A percentile compares a stretch with the other conserved stretches of the same genome.
These are phyloP conservation scores for Brachionus rotundiformis DNA, from an alignment of 1,140 invertebrate species.

Conservation along the genomic window DNA sequence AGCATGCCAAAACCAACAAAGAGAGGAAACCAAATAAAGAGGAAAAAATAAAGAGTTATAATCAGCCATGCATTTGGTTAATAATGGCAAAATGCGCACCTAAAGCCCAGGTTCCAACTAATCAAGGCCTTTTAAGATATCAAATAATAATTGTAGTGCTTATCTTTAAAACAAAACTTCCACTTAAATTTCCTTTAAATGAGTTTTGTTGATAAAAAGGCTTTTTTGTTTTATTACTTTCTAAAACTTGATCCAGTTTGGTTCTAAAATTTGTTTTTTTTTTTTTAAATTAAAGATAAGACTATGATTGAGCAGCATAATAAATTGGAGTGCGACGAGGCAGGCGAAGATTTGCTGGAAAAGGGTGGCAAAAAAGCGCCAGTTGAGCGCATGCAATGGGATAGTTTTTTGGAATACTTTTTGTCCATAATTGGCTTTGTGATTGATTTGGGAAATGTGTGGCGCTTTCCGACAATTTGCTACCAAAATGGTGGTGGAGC, in stretches of 20 bases:
- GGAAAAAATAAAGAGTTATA: no score
- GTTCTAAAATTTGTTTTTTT: not conserved
- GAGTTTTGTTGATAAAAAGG: not conserved
- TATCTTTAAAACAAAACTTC: constrained; percentile 8
- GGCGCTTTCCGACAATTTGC: constrained; percentile 51
- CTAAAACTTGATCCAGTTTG: constrained; percentile 1
- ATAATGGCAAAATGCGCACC: not conserved
- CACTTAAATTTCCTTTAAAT: constrained; percentile 3
- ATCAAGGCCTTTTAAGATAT: not conserved
- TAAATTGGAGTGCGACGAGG: not conserved
- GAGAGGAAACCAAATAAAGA: no score
- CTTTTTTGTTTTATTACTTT: constrained; percentile 1
- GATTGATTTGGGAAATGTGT: constrained; percentile 52
- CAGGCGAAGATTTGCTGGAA: not conserved
- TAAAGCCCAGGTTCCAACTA: not conserved
- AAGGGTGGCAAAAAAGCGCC: not conserved
- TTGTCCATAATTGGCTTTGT: constrained; percentile 52
- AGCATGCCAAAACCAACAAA: no score
- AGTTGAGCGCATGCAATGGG: constrained; percentile 36
- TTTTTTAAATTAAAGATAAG: not conserved
- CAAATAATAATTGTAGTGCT: constrained; percentile 8
- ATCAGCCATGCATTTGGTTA: not conserved
- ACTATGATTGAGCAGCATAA: constrained; percentile 10
- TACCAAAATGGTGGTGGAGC: constrained; percentile 53
- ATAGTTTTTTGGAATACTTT: constrained; percentile 36